Percentiles rank a stretch among this genome's conserved stretches.
phyloP scores from a whole-genome alignment of 2,797 vertebrate species.

The Myotis findleyi region DNA sequence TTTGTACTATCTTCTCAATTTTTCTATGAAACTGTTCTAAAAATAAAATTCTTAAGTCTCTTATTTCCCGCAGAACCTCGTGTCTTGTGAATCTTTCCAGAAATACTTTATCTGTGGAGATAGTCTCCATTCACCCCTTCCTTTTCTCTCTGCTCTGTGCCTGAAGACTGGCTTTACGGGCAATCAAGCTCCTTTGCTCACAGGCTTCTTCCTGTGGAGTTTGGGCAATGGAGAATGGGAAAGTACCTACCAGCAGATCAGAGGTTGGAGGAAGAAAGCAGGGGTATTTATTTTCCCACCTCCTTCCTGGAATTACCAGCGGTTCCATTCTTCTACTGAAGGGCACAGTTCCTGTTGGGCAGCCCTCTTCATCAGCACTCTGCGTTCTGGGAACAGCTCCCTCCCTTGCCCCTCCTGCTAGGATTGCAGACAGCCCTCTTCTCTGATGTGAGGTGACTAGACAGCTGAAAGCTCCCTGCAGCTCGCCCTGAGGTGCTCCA shows the following conservation, averaged over 20 bases:
- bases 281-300: background rate
- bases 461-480: background rate
- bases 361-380: background rate
- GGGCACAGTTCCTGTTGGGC: background rate
- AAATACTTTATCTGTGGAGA: background rate
- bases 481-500: background rate
- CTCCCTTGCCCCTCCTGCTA: background rate
- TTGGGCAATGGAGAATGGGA: background rate
- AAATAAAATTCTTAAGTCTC: background rate
- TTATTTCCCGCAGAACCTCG: background rate
- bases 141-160: background rate
- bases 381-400: background rate
- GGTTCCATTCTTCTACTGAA: background rate
- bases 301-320: background rate
- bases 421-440: background rate
- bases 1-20: background rate
- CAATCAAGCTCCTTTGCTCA: background rate
- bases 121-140: background rate
- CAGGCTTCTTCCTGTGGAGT: background rate
- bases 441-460: too few relatives aligned
- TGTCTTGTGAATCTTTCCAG: background rate
- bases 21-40: background rate
- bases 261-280: background rate
- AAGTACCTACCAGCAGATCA: background rate
- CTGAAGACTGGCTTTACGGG: background rate